These are phyloP conservation scores for Oreortyx pictus DNA, from an alignment of 2,797 vertebrate genomes.

Conservation along the genomic window DNA sequence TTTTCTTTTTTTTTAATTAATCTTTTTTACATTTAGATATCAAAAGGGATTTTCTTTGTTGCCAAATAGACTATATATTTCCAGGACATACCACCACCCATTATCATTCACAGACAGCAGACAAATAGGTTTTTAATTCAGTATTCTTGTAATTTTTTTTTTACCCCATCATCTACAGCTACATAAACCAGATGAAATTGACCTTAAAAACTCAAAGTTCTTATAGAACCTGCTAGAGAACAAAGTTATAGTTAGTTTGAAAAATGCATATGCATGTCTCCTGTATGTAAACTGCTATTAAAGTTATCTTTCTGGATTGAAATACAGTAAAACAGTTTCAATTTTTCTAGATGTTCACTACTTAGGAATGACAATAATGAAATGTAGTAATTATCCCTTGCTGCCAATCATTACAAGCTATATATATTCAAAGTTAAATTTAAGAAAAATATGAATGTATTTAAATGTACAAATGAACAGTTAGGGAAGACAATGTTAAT, in stretches of 20 bases:
- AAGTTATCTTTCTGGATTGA: neutral
- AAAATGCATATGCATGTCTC: neutral
- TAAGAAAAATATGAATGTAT: neutral
- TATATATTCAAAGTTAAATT: neutral
- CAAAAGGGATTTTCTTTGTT: neutral
- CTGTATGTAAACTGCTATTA: neutral
- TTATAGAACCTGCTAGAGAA: neutral
- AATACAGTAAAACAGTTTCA: neutral
- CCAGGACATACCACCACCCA: neutral
- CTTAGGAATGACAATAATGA: neutral
- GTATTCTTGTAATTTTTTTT: neutral
- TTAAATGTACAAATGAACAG: neutral
- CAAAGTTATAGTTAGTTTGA: neutral
- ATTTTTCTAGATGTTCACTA: neutral
- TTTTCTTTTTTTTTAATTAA: conserved; percentile 10
- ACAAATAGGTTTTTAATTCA: neutral
- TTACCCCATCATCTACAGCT: neutral
- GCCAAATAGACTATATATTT: neutral
- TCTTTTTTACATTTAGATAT: neutral
- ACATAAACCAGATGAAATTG: neutral
- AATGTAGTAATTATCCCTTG: neutral
- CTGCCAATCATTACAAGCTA: neutral
- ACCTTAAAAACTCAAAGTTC: neutral
- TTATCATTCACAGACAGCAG: neutral
- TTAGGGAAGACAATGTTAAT: neutral